Evolutionary conservation across 2,797 vertebrate species (phyloP).

Genomic region (Liasis olivaceus): DNA sequence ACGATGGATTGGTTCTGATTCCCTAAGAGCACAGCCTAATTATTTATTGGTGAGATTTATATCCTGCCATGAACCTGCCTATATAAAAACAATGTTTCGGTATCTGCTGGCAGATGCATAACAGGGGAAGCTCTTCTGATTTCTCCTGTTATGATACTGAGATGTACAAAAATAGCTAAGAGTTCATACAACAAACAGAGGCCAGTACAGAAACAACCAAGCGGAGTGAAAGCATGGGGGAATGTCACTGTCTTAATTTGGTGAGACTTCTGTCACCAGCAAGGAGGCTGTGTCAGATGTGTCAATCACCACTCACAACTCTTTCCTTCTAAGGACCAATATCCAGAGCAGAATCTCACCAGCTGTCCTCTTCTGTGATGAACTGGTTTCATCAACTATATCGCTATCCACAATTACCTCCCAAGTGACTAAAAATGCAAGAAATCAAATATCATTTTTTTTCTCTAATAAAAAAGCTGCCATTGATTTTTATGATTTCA

Average conservation of each 20-base stretch:
- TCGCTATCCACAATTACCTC: background rate
- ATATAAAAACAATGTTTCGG: no score
- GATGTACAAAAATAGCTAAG: no score
- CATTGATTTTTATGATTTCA: background rate
- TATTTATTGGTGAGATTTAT: no score
- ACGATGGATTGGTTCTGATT: no score
- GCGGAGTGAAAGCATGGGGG: background rate
- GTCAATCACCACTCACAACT: background rate
- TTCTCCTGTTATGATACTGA: no score
- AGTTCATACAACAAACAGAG: background rate
- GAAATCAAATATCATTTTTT: background rate
- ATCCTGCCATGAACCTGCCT: no score
- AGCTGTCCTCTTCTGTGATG: background rate
- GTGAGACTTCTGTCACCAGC: no score
- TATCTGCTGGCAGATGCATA: no score
- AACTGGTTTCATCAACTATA: background rate
- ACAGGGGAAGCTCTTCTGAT: no score
- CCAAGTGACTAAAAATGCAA: background rate
- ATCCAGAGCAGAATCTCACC: background rate
- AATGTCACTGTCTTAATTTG: background rate
- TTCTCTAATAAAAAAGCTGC: background rate
- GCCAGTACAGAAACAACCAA: background rate
- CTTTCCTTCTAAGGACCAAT: background rate
- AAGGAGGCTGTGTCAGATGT: background rate
- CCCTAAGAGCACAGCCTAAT: no score